These are phyloP conservation scores for Drosophila birchii DNA, from an alignment of 2,888 invertebrate genomes.

Conservation along the genomic window DNA sequence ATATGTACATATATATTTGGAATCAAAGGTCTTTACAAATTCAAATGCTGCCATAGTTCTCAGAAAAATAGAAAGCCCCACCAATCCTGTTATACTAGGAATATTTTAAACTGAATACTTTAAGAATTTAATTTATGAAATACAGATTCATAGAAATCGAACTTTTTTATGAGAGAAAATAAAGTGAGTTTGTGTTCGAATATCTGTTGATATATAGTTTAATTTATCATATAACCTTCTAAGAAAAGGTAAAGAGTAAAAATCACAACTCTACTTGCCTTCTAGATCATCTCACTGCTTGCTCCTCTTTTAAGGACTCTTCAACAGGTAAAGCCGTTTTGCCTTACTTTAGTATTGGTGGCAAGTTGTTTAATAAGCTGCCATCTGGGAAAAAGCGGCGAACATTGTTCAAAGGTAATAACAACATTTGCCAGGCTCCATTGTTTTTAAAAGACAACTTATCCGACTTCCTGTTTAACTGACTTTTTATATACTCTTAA, in stretches of 20 bases:
- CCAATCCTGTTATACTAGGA: neutral
- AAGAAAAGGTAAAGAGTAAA: too few relatives aligned
- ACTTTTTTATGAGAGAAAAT: too few relatives aligned
- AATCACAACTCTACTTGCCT: too few relatives aligned
- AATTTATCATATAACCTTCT: too few relatives aligned
- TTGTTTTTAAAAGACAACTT: slow-evolving; percentile 53
- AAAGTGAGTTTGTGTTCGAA: too few relatives aligned
- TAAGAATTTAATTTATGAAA: too few relatives aligned
- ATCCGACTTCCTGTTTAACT: neutral
- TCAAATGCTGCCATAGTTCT: neutral
- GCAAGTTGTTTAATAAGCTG: slow-evolving; percentile 29
- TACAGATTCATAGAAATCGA: too few relatives aligned
- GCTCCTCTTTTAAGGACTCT: slow-evolving; percentile 29
- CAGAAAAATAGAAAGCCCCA: neutral
- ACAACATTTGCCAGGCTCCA: slow-evolving; percentile 50
- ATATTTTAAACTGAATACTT: neutral
- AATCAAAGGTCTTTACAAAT: neutral
- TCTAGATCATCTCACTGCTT: neutral
- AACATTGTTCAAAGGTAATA: slow-evolving; percentile 38
- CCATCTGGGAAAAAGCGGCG: slow-evolving; percentile 10
- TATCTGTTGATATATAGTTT: too few relatives aligned
- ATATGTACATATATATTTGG: neutral
- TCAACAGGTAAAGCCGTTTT: neutral
- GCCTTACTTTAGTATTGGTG: neutral
- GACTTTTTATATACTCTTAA: neutral